Conservation (phyloP, 2,888 invertebrate species). For the Malacosoma neustria region DNA sequence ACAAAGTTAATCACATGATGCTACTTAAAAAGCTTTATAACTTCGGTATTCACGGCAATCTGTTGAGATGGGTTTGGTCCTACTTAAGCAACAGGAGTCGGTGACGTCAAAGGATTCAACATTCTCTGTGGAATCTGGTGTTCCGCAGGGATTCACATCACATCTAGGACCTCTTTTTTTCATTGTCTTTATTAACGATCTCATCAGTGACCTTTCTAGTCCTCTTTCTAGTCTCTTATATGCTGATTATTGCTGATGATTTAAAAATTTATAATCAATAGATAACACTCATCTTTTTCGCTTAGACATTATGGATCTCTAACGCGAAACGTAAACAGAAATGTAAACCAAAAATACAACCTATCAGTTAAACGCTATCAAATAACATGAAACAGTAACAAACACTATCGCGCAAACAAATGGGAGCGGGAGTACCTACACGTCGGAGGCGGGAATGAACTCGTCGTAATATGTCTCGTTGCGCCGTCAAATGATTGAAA, state of each 20-base stretch:
- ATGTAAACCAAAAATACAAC: too few species aligned
- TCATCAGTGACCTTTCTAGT: background rate
- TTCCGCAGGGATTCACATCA: constrained; percentile 12
- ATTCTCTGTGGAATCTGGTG: constrained; percentile 5
- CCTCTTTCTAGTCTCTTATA: constrained; percentile 8
- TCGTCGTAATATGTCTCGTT: too few species aligned
- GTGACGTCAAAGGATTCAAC: constrained; percentile 5
- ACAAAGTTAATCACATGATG: constrained; percentile 4
- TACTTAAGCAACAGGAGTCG: constrained; percentile 5
- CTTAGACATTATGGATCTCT: too few species aligned
- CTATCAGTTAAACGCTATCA: too few species aligned
- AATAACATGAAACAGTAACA: too few species aligned
- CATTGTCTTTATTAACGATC: constrained; percentile 9
- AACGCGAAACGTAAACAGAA: too few species aligned
- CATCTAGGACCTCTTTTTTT: constrained; percentile 12
- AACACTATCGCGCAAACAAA: too few species aligned
- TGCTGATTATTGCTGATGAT: constrained; percentile 12
- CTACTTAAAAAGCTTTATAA: constrained; percentile 8
- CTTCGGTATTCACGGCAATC: constrained; percentile 7
- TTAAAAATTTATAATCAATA: constrained; percentile 8
- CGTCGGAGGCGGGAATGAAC: too few species aligned
- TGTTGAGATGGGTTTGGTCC: constrained; percentile 7
- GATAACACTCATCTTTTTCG: too few species aligned
- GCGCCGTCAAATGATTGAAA: too few species aligned
- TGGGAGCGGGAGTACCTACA: too few species aligned